Evolutionary conservation across 2,888 invertebrate species (phyloP).

Genomic region (Craniophora ligustri): DNA sequence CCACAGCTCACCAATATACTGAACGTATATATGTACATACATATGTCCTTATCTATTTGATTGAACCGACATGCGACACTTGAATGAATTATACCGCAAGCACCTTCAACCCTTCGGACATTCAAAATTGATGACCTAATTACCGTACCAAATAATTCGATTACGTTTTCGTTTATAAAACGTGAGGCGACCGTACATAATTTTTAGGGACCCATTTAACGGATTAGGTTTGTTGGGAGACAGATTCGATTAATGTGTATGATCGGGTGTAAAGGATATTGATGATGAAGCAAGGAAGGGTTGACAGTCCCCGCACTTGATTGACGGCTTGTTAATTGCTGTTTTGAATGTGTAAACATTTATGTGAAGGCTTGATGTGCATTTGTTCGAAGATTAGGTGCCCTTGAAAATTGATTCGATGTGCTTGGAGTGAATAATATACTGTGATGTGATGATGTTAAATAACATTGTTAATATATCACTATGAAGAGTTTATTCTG

Average conservation of each 20-base stretch:
- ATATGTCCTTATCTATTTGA: constrained; percentile 1
- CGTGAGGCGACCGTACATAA: constrained; percentile 25
- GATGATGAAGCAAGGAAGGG: constrained; percentile 55
- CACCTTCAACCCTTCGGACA: constrained; percentile 11
- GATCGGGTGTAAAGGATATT: constrained; percentile 57
- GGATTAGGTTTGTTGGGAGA: constrained; percentile 51
- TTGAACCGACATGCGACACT: constrained; percentile 9
- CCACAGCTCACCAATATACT: neutral
- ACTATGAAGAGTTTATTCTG: neutral
- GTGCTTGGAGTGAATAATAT: neutral
- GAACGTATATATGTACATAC: neutral
- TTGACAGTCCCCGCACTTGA: constrained; percentile 58
- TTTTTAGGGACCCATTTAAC: constrained; percentile 43
- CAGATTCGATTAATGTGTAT: constrained; percentile 62
- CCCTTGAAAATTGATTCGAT: neutral
- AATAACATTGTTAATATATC: neutral
- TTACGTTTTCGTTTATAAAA: constrained; percentile 38
- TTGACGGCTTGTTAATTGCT: constrained; percentile 67
- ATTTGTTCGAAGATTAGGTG: constrained; percentile 20
- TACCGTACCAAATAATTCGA: constrained; percentile 29
- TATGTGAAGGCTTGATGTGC: constrained; percentile 21
- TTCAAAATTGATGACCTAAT: constrained; percentile 30
- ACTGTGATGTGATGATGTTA: neutral
- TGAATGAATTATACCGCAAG: constrained; percentile 20
- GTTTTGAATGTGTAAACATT: constrained; percentile 56